Evolutionary conservation across 2,888 invertebrate genomes (phyloP), one percentile per base, ranked within the genome.

Genomic region (Toxonevra muliebris): DNA sequence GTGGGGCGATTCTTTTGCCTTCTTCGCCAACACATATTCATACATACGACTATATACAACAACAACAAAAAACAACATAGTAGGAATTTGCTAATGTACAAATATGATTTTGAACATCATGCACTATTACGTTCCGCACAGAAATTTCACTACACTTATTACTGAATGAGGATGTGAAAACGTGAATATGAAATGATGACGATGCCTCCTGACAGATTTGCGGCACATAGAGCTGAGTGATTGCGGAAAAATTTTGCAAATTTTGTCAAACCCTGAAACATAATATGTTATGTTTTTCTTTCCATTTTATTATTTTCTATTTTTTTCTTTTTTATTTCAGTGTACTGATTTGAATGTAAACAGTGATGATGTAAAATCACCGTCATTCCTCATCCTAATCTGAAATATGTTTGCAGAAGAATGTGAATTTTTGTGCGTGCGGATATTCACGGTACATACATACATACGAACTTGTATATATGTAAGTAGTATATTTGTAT

Each of bases 361-460:
- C 78, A 80, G 76, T 80, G 79, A 78, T 80, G 80, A 75, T 78
- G 73, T 74, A 74, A 80, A 80, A 80, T 79, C 79, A 77, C 78
- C 74, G 79, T 72, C 75, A 79, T 80, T 77, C 76, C 78, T 80
- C 79, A 80, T 78, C 30, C 30, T 30, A 74, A 55, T 30, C 58
- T 42, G 8, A 58, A 42, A 41, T 41, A 17, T 42, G 42, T n/a
- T n/a, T 58, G 19, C 42, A n/a, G 5, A 48, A 13, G 48, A n/a
- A 48, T 48, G 13, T 48, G 48, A 48, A n/a, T 10, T 48, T 30
- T 30, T 30, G 30, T 30, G 30, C 30, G 30, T 30, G 30, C 30
- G 30, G 30, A 30, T 30, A 58, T 58, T 1, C 19, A 15, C 17
- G 8, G 30, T 13, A 30, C 57, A 7, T 40, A n/a, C 40, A 52